These are phyloP conservation scores for Brienomyrus brachyistius DNA, from an alignment of 2,113 vertebrate genomes.

Conservation along the genomic window DNA sequence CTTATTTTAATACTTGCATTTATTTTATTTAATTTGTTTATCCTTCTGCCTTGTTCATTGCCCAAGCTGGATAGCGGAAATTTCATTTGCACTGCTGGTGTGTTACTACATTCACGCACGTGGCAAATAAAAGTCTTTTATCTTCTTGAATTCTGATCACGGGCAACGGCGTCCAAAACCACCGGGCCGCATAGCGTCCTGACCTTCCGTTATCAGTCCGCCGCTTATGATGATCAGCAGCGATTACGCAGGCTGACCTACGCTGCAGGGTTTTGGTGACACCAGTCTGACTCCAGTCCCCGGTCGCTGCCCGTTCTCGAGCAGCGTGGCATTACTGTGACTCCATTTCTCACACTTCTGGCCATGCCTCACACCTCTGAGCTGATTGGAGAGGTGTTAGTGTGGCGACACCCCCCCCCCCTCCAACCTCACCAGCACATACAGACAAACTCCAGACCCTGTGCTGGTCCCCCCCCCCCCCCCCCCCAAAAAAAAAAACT, in stretches of 20 bases:
- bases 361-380: neutral
- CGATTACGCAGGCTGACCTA: neutral
- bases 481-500: neutral
- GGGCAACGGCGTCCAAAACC: neutral
- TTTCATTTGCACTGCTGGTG: neutral
- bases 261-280: neutral
- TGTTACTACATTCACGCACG: neutral
- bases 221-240: neutral
- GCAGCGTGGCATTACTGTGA: neutral
- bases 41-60: neutral
- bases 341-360: neutral
- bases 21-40: too few relatives aligned
- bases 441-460: constrained; percentile 17
- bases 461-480: too few relatives aligned
- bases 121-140: neutral
- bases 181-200: neutral
- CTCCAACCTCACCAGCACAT: constrained; percentile 16
- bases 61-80: neutral
- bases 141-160: neutral
- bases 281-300: neutral
- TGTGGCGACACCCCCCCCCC: neutral
- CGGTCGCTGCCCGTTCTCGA: neutral
- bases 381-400: constrained; percentile 8
- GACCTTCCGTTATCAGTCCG: neutral
- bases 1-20: neutral